Conservation (phyloP, 2,113 vertebrate species). For the Chinchilla lanigera region DNA sequence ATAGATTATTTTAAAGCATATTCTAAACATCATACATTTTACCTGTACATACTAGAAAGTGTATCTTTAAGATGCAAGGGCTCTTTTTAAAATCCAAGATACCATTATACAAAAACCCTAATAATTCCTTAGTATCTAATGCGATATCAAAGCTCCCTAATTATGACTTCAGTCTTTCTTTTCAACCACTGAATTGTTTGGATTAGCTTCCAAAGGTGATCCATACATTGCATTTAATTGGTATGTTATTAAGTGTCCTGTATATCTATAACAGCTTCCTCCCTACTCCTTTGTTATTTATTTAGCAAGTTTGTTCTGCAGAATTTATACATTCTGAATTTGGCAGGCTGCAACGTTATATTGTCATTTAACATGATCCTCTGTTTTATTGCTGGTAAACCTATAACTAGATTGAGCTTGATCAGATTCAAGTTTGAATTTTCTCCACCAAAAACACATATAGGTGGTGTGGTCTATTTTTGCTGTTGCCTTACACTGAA, state of each 20-base stretch:
- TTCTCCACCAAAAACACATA: background rate
- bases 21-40: background rate
- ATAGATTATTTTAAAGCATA: slow-evolving; percentile 33
- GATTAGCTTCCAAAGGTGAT: background rate
- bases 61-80: background rate
- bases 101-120: background rate
- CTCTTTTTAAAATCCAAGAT: background rate
- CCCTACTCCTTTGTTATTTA: background rate
- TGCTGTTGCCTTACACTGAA: background rate
- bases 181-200: background rate
- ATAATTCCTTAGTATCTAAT: slow-evolving; percentile 11
- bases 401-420: background rate
- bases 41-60: background rate
- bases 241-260: background rate
- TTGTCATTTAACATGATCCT: background rate
- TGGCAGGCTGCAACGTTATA: background rate
- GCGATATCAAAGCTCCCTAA: background rate
- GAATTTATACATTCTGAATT: slow-evolving; percentile 23
- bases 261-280: background rate
- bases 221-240: background rate
- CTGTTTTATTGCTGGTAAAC: background rate
- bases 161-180: background rate
- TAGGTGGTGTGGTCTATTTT: background rate
- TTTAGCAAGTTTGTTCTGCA: background rate
- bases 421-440: background rate